Evolutionary conservation across 1,140 invertebrate genomes (phyloP).

Genomic region (Rhyzopertha dominica): DNA sequence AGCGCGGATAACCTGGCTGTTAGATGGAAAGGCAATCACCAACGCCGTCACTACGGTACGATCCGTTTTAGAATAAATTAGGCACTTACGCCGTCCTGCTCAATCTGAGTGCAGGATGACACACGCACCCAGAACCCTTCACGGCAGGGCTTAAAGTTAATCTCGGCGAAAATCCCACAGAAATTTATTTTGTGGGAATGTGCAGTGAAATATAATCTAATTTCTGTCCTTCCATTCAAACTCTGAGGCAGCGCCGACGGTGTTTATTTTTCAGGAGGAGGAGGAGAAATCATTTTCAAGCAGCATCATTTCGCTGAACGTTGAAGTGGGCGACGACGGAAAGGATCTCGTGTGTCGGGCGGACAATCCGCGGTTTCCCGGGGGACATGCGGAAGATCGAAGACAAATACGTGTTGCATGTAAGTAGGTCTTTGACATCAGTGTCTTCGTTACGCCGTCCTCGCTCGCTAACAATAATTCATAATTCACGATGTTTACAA

Average conservation of each 20-base stretch:
- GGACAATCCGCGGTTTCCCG: constrained; percentile 83
- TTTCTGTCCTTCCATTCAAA: no score
- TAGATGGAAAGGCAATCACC: constrained; percentile 60
- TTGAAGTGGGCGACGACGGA: constrained; percentile 72
- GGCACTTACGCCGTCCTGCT: no score
- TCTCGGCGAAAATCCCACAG: no score
- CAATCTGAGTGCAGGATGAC: no score
- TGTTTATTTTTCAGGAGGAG: constrained; percentile 40
- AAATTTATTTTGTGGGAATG: no score
- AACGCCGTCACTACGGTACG: constrained; percentile 51
- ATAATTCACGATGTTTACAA: constrained; percentile 12
- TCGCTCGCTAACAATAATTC: no score
- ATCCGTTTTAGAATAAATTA: no score
- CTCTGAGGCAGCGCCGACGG: no score
- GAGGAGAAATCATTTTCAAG: constrained; percentile 51
- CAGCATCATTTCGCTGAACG: constrained; percentile 67
- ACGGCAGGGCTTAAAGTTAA: no score
- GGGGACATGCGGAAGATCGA: constrained; percentile 70
- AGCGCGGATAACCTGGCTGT: constrained; percentile 65
- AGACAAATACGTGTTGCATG: constrained; percentile 75
- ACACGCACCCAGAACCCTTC: no score
- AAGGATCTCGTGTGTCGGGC: constrained; percentile 78
- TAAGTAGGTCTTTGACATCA: constrained; percentile 63
- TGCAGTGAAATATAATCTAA: no score
- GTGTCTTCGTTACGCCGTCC: no score